These are phyloP conservation scores for Pogonocherus hispidulus DNA, from an alignment of 2,888 invertebrate genomes.

Conservation along the genomic window DNA sequence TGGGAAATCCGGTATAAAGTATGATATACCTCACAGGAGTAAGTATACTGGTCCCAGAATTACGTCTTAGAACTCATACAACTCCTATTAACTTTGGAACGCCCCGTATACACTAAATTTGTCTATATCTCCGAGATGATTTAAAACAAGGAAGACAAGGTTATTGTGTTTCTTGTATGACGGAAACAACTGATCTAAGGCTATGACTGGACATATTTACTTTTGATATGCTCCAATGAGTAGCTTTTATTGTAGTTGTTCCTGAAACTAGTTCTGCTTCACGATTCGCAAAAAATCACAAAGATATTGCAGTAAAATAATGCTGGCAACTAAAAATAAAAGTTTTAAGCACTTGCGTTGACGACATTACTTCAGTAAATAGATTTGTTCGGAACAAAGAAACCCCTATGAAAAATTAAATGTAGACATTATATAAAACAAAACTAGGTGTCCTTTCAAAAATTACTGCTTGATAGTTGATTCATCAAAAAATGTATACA, in stretches of 20 bases:
- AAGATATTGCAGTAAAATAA: constrained; percentile 9
- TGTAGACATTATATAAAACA: too few relatives aligned
- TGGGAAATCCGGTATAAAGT: too few relatives aligned
- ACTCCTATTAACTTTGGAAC: too few relatives aligned
- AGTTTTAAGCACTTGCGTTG: too few relatives aligned
- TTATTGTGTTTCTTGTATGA: constrained; percentile 27
- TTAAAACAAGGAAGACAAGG: constrained; percentile 23
- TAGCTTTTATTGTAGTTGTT: constrained; percentile 12
- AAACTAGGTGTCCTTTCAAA: too few relatives aligned
- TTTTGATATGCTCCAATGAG: constrained; percentile 35
- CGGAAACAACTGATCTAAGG: constrained; percentile 35
- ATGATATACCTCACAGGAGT: too few relatives aligned
- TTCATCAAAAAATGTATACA: too few relatives aligned
- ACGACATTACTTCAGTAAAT: too few relatives aligned
- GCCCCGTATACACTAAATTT: too few relatives aligned
- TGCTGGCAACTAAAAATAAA: background rate
- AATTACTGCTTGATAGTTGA: too few relatives aligned
- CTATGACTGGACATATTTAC: constrained; percentile 34
- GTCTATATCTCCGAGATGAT: background rate
- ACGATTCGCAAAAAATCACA: constrained; percentile 10
- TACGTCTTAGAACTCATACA: too few relatives aligned
- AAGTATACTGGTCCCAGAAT: too few relatives aligned
- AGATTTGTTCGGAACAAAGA: background rate
- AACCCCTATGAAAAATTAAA: background rate
- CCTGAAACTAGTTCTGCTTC: constrained; percentile 15